A percentile compares a stretch with the other conserved stretches of the same genome.
Conservation (phyloP, 1,140 invertebrate species). For the Drosophila orosa region DNA sequence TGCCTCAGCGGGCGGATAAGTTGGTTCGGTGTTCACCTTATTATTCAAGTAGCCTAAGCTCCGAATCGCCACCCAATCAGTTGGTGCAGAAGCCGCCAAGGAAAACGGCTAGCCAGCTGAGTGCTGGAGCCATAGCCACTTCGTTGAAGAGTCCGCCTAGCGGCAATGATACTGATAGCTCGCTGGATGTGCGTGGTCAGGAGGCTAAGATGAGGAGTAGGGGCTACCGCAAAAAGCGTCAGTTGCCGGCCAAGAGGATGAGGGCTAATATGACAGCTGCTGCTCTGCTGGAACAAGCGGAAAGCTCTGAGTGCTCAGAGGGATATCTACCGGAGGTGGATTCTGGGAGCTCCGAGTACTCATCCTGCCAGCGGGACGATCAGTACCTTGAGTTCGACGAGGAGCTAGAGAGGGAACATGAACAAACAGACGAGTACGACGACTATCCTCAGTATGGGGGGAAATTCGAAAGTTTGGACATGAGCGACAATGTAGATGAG, state of each 20-base stretch:
- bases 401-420: conserved; percentile 80
- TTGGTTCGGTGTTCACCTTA: conserved; percentile 88
- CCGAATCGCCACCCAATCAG: conserved; percentile 88
- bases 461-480: conserved; percentile 87
- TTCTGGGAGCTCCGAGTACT: conserved; percentile 87
- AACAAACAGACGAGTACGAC: conserved; percentile 82
- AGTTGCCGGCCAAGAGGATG: conserved; percentile 85
- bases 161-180: conserved; percentile 89
- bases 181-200: conserved; percentile 86
- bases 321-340: conserved; percentile 88
- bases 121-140: conserved; percentile 60
- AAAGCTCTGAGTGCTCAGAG: conserved; percentile 87
- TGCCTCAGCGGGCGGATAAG: conserved; percentile 84
- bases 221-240: conserved; percentile 87
- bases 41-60: conserved; percentile 89
- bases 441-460: conserved; percentile 79
- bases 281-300: conserved; percentile 85
- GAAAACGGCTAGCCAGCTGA: conserved; percentile 79
- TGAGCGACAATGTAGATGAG: conserved; percentile 87
- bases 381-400: conserved; percentile 85
- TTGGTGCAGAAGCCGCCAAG: conserved; percentile 86
- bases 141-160: conserved; percentile 88
- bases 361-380: conserved; percentile 85
- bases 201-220: conserved; percentile 86
- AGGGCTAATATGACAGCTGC: conserved; percentile 85